phyloP scores from a whole-genome alignment of 2,888 invertebrate species.

The Danaus chrysippus region DNA sequence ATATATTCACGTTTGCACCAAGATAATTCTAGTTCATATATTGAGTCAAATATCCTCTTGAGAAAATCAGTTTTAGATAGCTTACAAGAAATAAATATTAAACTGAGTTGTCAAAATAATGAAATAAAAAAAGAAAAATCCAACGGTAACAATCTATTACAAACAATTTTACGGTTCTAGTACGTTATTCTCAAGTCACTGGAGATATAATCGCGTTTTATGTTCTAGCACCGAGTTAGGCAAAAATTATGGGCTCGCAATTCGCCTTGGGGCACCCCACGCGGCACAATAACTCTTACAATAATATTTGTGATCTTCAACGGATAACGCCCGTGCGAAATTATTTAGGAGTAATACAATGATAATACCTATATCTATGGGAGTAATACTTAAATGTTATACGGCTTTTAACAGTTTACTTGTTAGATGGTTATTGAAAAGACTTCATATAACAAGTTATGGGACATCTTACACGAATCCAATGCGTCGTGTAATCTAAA shows the following conservation, averaged over 20 bases:
- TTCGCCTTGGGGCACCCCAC: slow-evolving; percentile 70
- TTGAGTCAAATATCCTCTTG: no score
- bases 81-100: no score
- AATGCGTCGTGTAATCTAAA: not conserved
- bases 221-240: slow-evolving; percentile 75
- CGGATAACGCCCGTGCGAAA: slow-evolving; percentile 58
- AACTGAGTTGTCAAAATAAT: slow-evolving; percentile 9
- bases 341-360: slow-evolving; percentile 49
- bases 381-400: slow-evolving; percentile 13
- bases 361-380: slow-evolving; percentile 26
- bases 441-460: not conserved
- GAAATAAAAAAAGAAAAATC: slow-evolving; percentile 57
- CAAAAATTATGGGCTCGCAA: slow-evolving; percentile 73
- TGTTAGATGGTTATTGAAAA: not conserved
- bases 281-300: slow-evolving; percentile 64
- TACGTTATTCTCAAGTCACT: slow-evolving; percentile 68
- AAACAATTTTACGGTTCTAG: slow-evolving; percentile 61
- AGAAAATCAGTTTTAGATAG: no score
- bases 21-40: not conserved
- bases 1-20: slow-evolving; percentile 7
- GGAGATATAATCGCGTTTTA: slow-evolving; percentile 75
- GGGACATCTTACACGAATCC: not conserved
- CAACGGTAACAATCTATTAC: slow-evolving; percentile 69
- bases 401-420: not conserved
- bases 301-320: slow-evolving; percentile 68